These are phyloP conservation scores for Dicranocentrus wangi DNA, from an alignment of 2,888 invertebrate genomes.

Conservation along the genomic window DNA sequence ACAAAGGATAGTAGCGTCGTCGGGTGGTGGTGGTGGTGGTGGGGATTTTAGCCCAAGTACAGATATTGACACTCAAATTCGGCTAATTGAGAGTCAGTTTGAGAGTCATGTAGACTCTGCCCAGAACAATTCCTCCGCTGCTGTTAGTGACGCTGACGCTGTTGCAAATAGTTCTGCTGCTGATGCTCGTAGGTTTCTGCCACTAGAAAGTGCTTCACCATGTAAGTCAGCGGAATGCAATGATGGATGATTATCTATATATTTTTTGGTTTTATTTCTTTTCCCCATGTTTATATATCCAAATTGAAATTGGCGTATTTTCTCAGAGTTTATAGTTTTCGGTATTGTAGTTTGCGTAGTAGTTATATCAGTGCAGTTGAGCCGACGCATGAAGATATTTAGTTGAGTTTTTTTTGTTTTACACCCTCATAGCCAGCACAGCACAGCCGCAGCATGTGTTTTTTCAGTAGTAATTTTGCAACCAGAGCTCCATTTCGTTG, in stretches of 20 bases:
- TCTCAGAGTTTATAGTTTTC: neutral
- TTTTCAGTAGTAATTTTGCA: neutral
- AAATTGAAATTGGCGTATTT: neutral
- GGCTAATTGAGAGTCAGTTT: slow-evolving; percentile 61
- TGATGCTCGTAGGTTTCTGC: slow-evolving; percentile 61
- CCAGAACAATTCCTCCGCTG: neutral
- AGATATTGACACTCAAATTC: slow-evolving; percentile 61
- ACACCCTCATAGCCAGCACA: neutral
- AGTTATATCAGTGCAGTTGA: too few species aligned
- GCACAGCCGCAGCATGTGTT: neutral
- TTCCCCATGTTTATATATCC: too few species aligned
- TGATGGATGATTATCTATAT: slow-evolving; percentile 3
- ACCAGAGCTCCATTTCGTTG: neutral
- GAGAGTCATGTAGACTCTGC: too few species aligned
- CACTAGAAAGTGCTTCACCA: slow-evolving; percentile 63
- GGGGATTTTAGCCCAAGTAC: neutral
- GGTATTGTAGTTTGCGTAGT: neutral
- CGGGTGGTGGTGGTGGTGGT: neutral
- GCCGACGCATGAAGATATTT: neutral
- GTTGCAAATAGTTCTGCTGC: slow-evolving; percentile 46
- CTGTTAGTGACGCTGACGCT: slow-evolving; percentile 24
- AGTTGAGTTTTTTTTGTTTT: neutral
- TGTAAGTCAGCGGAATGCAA: slow-evolving; percentile 53
- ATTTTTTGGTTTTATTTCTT: neutral
- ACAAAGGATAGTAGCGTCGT: neutral